These are phyloP conservation scores for Drosophila mojavensis DNA, from an alignment of 1,140 invertebrate genomes.

Conservation along the genomic window DNA sequence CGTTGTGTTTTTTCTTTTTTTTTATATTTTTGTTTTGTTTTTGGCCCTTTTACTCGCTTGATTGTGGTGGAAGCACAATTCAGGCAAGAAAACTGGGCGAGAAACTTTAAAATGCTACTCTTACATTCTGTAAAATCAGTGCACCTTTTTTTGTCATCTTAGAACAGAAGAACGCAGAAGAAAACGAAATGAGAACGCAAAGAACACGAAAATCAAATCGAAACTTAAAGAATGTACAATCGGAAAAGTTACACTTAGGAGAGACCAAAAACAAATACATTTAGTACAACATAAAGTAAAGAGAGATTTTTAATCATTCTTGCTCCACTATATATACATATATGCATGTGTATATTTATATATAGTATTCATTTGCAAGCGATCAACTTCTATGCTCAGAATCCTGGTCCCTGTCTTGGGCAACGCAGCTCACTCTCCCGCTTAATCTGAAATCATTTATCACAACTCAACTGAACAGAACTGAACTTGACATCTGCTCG, in stretches of 20 bases:
- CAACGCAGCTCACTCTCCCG: not conserved
- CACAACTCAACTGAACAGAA: no score
- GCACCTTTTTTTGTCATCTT: slow-evolving; percentile 79
- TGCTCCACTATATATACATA: slow-evolving; percentile 8
- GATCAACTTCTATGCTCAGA: no score
- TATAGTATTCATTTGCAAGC: not conserved
- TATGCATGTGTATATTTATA: not conserved
- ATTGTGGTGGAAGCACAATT: slow-evolving; percentile 70
- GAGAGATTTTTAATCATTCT: not conserved
- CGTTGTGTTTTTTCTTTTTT: slow-evolving; percentile 35
- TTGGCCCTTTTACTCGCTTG: slow-evolving; percentile 80
- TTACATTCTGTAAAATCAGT: slow-evolving; percentile 84
- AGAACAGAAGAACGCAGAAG: slow-evolving; percentile 42
- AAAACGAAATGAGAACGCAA: slow-evolving; percentile 17
- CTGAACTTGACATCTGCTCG: not conserved
- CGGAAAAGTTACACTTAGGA: slow-evolving; percentile 6
- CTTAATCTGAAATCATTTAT: not conserved
- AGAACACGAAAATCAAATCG: slow-evolving; percentile 4
- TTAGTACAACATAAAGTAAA: not conserved
- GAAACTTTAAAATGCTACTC: slow-evolving; percentile 84
- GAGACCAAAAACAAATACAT: slow-evolving; percentile 1
- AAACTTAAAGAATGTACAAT: slow-evolving; percentile 21
- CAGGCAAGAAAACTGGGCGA: slow-evolving; percentile 80
- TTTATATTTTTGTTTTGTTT: slow-evolving; percentile 41
- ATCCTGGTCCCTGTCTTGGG: no score